Base-by-base conservation (phyloP, 2,113 vertebrate species). In the Archocentrus centrarchus region DNA sequence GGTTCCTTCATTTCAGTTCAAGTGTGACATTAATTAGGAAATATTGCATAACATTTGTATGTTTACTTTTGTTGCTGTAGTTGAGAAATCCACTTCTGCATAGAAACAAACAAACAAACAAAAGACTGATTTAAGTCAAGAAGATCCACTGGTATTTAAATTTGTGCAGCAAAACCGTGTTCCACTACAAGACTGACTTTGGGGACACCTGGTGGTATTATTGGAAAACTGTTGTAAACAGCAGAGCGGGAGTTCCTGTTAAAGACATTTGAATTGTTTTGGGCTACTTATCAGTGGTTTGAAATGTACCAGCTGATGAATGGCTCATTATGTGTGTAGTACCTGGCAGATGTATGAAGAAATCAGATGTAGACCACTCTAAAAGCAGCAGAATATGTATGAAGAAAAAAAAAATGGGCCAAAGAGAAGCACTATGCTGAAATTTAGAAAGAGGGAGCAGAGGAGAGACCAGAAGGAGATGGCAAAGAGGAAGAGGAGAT, bases 351-450 rank as follows among this genome's bases (percentile, higher is more conserved):
- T 68, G 3, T 20, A 77, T 14, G 15, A 70, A 70, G 3, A 78
- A 24, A n/a, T 41, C 18, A 44, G 91, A 94, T 4, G 86, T 75
- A 11, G 85, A 93, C 39, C 95, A 94, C 24, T 92, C 92, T 5
- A 0, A 80, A 50, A 84, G 94, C 5, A 35, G 60, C 55, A 6
- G 9, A 20, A 61, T 39, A 6, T n/a, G 5, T 32, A 32, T 32
- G 30, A 3, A 7, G 62, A n/a, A 13, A 39, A 6, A 50, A 14
- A 70, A 30, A 30, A 30, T 27, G 24, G 9, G 0, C 2, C 39
- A 76, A 3, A 86, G 91, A 17, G 83, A 90, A 5, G 92, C 93
- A n/a, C 0, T 95, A 95, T 2, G 88, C 90, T 41, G 92, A 95
- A 80, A 92, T 95, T 59, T 91, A 87, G 66, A 59, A 10, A 17